Evolutionary conservation across 2,113 vertebrate species (phyloP).

Genomic region (Anthoscopus minutus): DNA sequence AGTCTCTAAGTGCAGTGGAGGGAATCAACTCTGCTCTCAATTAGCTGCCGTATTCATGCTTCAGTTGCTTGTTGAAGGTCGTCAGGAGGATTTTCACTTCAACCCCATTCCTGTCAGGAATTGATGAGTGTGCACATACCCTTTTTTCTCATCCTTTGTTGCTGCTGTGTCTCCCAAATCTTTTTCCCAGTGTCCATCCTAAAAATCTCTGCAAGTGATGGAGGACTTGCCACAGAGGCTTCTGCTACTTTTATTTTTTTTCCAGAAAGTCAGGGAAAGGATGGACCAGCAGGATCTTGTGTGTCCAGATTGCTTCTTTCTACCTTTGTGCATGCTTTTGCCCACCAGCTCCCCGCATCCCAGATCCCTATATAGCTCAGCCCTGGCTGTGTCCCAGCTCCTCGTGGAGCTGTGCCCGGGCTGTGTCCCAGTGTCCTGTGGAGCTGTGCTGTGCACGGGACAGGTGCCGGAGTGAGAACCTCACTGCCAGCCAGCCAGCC

Average conservation of each 20-base stretch:
- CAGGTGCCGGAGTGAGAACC: fast-evolving
- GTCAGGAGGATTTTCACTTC: conserved; percentile 25
- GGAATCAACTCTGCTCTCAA: conserved; percentile 2
- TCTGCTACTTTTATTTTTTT: background rate
- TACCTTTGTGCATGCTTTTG: background rate
- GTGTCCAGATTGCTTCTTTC: background rate
- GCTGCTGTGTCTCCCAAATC: background rate
- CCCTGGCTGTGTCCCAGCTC: background rate
- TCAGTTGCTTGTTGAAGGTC: conserved; percentile 11
- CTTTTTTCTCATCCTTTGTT: background rate
- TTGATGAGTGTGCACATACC: background rate
- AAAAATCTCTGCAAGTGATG: background rate
- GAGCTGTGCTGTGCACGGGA: background rate
- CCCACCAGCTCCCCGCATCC: background rate
- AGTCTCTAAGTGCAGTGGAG: background rate
- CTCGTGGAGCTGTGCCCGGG: background rate
- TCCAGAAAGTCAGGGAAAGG: background rate
- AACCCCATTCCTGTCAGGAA: background rate
- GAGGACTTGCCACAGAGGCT: background rate
- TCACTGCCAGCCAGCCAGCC: background rate
- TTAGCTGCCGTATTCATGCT: conserved; percentile 30
- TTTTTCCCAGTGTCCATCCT: background rate
- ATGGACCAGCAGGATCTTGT: background rate
- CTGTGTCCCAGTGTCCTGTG: background rate
- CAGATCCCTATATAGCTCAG: background rate